Conservation (phyloP, 2,113 vertebrate genomes). For the Emydocephalus ijimae region DNA sequence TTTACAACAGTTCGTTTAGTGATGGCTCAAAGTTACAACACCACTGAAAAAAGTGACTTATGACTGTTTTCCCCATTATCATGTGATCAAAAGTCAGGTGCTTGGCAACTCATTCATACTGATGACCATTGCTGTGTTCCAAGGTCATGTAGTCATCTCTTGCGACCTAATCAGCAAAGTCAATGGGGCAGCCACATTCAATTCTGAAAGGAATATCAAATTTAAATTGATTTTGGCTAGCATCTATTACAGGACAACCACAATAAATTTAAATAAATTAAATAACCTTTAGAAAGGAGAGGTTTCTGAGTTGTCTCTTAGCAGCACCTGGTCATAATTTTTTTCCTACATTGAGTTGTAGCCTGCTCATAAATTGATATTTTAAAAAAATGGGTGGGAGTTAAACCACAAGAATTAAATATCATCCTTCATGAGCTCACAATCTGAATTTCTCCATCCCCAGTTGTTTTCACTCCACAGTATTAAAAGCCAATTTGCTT, state of each 20-base stretch:
- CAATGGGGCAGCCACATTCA: background rate
- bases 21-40: background rate
- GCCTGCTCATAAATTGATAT: background rate
- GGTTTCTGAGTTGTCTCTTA: background rate
- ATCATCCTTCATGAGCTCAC: background rate
- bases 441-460: background rate
- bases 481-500: slow-evolving; percentile 5
- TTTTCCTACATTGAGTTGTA: background rate
- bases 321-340: background rate
- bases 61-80: background rate
- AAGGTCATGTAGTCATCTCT: background rate
- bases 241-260: background rate
- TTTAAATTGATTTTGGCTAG: background rate
- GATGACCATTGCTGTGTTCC: background rate
- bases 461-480: background rate
- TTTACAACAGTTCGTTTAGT: background rate
- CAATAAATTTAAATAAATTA: background rate
- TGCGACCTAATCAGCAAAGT: background rate
- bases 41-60: background rate
- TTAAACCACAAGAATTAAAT: background rate
- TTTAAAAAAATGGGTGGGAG: background rate
- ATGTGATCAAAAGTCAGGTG: background rate
- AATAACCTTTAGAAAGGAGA: background rate
- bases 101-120: background rate
- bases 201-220: background rate